Evolutionary conservation across 30 jellyfish, hydroid and myxozoan species (phyloP), one percentile per base, ranked within the genome.

Genomic region (Turritopsis rubra): DNA sequence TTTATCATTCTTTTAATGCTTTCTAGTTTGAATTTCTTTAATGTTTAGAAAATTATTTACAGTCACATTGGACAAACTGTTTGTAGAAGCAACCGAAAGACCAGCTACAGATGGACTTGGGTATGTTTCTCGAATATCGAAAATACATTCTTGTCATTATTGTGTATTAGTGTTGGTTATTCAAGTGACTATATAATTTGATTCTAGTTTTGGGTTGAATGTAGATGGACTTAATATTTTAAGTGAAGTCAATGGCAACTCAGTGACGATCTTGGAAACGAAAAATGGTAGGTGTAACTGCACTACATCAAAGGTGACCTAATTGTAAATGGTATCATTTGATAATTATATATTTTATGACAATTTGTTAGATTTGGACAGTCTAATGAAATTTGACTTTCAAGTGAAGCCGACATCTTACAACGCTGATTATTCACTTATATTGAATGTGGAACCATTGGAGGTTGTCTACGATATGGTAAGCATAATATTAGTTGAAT

Each of bases 81-180:
- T 52, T 28, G 54, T 52, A 19, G 68, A 65, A 52, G 54, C 65
- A 19, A 80, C 87, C 16, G 87, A 80, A 52, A 54, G 85, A 20
- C 87, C 87, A 16, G 87, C 81, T 21, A 41, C 87, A 1, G 84
- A 80, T 16, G 87, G 87, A 65, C 28, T 16, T 80, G 87, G 87
- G 87, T 80, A 80, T 20, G 52, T 23, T 13, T 13, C n/a, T n/a
- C n/a, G n/a, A n/a, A n/a, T n/a, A n/a, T n/a, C n/a, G n/a, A n/a
- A n/a, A n/a, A n/a, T n/a, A n/a, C n/a, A n/a, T n/a, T n/a, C n/a
- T n/a, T n/a, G n/a, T n/a, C n/a, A n/a, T n/a, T n/a, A n/a, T n/a
- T 41, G 60, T 41, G 5, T 41, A 41, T 5, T 41, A 41, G 60
- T 5, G 60, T 41, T 41, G 60, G 13, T 41, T 41, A 41, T 41